Percentiles rank a stretch among this genome's conserved stretches.
Conservation (phyloP, 2,888 invertebrate genomes). For the Acholoe squamosa region DNA sequence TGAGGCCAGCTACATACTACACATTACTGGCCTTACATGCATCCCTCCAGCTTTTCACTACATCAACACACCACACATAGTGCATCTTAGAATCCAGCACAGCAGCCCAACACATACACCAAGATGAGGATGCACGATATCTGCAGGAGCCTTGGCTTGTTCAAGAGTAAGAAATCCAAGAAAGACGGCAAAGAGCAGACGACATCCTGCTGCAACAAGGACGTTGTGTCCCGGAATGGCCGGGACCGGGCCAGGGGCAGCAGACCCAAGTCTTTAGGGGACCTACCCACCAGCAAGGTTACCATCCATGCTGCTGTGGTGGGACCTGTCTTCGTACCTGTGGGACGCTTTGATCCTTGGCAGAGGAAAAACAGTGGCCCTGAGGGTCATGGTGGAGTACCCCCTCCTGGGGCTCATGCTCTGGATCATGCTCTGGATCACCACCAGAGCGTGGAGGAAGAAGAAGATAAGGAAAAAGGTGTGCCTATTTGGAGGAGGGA, state of each 20-base stretch:
- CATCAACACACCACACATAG: too few species aligned
- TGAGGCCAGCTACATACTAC: neutral
- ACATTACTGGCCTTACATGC: too few species aligned
- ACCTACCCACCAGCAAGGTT: neutral
- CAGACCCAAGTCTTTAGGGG: neutral
- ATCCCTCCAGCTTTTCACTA: too few species aligned
- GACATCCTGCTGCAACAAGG: neutral
- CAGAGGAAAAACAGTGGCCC: neutral
- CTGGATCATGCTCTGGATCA: neutral
- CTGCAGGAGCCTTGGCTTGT: conserved; percentile 44
- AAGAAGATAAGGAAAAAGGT: neutral
- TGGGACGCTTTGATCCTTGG: conserved; percentile 7
- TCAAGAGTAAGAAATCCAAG: conserved; percentile 44
- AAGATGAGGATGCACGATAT: conserved; percentile 49
- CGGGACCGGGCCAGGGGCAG: neutral
- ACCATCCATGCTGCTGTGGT: neutral
- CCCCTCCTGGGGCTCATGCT: neutral
- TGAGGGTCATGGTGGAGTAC: neutral
- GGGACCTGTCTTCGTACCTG: conserved; percentile 32
- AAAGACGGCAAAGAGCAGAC: neutral
- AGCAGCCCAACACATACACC: neutral
- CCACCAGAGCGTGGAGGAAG: neutral
- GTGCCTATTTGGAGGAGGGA: neutral
- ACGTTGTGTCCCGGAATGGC: too few species aligned
- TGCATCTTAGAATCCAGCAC: too few species aligned